Percentiles rank a stretch among this genome's conserved stretches.
Evolutionary conservation across 2,113 vertebrate genomes (phyloP).

Genomic region (Chionomys nivalis): DNA sequence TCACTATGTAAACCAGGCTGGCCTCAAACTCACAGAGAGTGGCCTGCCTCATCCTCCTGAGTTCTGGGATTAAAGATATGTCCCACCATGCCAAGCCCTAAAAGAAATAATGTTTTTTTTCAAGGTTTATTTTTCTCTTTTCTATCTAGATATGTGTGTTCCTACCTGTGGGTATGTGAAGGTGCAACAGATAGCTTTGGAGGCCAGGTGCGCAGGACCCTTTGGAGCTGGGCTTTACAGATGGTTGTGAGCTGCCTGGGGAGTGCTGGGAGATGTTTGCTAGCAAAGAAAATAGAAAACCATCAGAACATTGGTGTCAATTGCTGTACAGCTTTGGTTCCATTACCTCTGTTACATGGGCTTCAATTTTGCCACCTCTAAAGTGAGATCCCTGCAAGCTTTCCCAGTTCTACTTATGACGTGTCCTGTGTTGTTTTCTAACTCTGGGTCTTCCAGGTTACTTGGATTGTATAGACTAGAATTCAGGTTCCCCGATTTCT

Average conservation of each 20-base stretch:
- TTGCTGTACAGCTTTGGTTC: background rate
- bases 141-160: background rate
- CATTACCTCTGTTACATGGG: background rate
- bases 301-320: background rate
- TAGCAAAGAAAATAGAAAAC: background rate
- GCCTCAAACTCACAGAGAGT: background rate
- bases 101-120: background rate
- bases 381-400: slow-evolving; percentile 27
- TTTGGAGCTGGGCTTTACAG: background rate
- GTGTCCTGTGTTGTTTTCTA: background rate
- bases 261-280: background rate
- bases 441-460: background rate
- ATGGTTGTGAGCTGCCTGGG: background rate
- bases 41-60: background rate
- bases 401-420: slow-evolving; percentile 11
- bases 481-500: background rate
- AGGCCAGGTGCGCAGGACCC: background rate
- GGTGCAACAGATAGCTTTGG: background rate
- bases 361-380: background rate
- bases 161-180: background rate
- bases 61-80: background rate
- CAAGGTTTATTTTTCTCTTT: background rate
- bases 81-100: background rate
- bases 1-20: background rate
- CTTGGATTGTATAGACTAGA: background rate